phyloP scores from a whole-genome alignment of 1,140 invertebrate genomes.

The Apis cerana region DNA sequence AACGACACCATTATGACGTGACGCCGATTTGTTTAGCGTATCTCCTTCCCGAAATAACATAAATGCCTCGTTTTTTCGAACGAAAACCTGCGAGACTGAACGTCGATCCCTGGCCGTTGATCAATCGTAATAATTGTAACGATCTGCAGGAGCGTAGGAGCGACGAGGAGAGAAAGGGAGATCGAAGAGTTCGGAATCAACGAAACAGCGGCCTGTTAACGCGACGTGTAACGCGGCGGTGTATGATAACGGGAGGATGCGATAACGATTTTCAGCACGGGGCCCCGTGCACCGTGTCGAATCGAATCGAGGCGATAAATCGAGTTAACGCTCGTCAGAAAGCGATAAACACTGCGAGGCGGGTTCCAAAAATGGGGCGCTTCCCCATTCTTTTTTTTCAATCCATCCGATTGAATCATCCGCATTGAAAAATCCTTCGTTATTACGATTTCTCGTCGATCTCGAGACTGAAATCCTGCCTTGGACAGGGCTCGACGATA shows the following conservation, averaged over 20 bases:
- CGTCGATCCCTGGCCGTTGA: slow-evolving; percentile 1
- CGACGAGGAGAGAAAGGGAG: too few relatives aligned
- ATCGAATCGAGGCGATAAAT: slow-evolving; percentile 11
- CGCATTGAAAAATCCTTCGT: slow-evolving; percentile 31
- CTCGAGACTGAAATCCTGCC: too few relatives aligned
- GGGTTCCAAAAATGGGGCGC: neutral
- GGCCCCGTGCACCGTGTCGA: neutral
- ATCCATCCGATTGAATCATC: slow-evolving; percentile 11
- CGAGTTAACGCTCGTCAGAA: slow-evolving; percentile 23
- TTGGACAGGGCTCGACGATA: too few relatives aligned
- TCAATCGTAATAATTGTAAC: slow-evolving; percentile 16
- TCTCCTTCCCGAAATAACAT: neutral
- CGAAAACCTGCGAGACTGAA: neutral
- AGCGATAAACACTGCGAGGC: slow-evolving; percentile 23
- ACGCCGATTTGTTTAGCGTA: slow-evolving; percentile 39
- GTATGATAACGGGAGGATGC: slow-evolving; percentile 26
- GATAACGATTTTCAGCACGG: slow-evolving; percentile 40
- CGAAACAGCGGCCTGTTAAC: too few relatives aligned
- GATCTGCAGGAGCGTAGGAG: neutral
- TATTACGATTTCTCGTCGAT: slow-evolving; percentile 10
- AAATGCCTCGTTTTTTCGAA: slow-evolving; percentile 8
- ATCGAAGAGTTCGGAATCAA: too few relatives aligned
- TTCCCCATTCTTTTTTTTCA: neutral
- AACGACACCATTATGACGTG: slow-evolving; percentile 36
- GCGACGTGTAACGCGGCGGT: slow-evolving; percentile 15